A percentile compares a stretch with the other conserved stretches of the same genome.
Conservation (phyloP, 2,888 invertebrate genomes). For the Diogma glabrata region DNA sequence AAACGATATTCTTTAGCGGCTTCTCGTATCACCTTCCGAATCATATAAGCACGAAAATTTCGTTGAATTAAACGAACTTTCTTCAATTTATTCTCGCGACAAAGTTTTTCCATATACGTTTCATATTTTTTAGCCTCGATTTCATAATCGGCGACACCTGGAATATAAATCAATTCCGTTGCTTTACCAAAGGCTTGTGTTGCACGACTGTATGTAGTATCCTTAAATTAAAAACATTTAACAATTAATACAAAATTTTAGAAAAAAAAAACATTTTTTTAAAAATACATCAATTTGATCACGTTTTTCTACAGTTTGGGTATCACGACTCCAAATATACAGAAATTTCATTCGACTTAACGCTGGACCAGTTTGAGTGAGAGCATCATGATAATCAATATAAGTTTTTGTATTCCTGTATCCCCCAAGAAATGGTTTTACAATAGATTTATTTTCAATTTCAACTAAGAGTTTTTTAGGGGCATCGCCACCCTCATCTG, state of each 20-base stretch:
- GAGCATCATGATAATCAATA: constrained; percentile 66
- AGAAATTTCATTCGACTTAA: constrained; percentile 27
- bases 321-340: constrained; percentile 38
- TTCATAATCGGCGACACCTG: constrained; percentile 50
- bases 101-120: constrained; percentile 48
- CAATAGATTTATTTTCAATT: constrained; percentile 45
- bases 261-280: neutral
- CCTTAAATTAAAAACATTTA: constrained; percentile 21
- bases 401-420: constrained; percentile 54
- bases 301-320: constrained; percentile 46
- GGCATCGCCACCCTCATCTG: constrained; percentile 32
- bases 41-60: constrained; percentile 31
- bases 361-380: constrained; percentile 56
- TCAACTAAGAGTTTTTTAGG: constrained; percentile 43
- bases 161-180: constrained; percentile 37
- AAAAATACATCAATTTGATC: constrained; percentile 20
- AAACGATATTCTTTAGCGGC: constrained; percentile 39
- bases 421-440: constrained; percentile 73
- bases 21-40: constrained; percentile 39
- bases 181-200: constrained; percentile 33
- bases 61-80: constrained; percentile 54
- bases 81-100: constrained; percentile 43
- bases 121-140: constrained; percentile 50
- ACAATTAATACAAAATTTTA: neutral
- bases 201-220: constrained; percentile 30